Evolutionary conservation across 1,140 invertebrate genomes (phyloP).

Genomic region (Melanaphis sacchari): DNA sequence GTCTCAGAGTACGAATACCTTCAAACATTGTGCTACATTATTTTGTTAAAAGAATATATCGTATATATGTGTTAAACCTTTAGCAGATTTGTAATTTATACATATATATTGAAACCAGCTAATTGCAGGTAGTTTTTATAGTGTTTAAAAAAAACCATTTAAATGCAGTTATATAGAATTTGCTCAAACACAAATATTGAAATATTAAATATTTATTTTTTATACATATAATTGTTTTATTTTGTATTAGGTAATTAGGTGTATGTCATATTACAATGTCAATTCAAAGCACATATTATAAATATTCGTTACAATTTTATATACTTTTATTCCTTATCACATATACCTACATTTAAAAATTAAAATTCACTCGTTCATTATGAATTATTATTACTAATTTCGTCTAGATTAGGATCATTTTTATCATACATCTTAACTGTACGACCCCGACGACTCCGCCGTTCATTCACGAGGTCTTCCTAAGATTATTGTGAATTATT

Average conservation of each 20-base stretch:
- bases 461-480: conserved; percentile 28
- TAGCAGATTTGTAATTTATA: conserved; percentile 34
- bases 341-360: background rate
- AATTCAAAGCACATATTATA: conserved; percentile 39
- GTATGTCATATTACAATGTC: conserved; percentile 31
- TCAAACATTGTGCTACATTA: conserved; percentile 3
- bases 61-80: conserved; percentile 14
- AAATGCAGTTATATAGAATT: conserved; percentile 21
- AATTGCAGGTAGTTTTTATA: background rate
- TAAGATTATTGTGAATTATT: background rate
- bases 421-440: background rate
- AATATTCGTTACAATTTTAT: background rate
- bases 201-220: conserved; percentile 22
- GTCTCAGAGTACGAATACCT: conserved; percentile 33
- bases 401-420: background rate
- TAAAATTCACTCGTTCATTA: background rate
- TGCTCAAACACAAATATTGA: conserved; percentile 48
- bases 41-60: background rate
- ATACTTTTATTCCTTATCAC: background rate
- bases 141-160: background rate
- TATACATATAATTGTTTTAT: conserved; percentile 22
- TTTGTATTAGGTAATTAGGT: background rate
- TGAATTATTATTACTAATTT: conserved; percentile 6
- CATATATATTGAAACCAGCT: background rate
- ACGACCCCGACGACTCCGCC: background rate